Conservation (phyloP, 2,888 invertebrate genomes). For the Pseudococcus jackbeardsleyi region DNA sequence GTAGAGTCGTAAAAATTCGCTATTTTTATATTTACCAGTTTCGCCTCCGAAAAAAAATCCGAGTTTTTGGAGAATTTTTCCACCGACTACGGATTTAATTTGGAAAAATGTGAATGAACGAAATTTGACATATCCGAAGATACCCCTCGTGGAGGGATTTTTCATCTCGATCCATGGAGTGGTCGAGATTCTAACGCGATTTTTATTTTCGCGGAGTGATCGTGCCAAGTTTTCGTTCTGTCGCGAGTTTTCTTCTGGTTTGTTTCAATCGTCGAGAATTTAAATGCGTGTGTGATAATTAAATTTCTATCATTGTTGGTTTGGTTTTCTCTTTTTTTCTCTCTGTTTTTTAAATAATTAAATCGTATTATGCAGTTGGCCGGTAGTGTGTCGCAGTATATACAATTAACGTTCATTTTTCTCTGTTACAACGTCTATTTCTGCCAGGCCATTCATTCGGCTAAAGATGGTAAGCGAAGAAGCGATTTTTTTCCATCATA, state of each 20-base stretch:
- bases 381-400: constrained; percentile 21
- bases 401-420: constrained; percentile 43
- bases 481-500: too few species aligned
- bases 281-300: constrained; percentile 4
- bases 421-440: constrained; percentile 6
- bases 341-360: background rate
- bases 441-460: constrained; percentile 58
- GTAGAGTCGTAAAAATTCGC: background rate
- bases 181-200: background rate
- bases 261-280: background rate
- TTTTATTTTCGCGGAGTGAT: background rate
- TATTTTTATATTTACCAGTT: background rate
- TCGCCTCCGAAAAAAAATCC: too few species aligned
- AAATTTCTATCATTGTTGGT: background rate
- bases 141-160: background rate
- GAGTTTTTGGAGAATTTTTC: too few species aligned
- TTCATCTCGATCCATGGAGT: background rate
- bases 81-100: background rate
- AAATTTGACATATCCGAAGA: background rate
- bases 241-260: background rate
- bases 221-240: background rate
- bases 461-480: constrained; percentile 59
- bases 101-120: background rate
- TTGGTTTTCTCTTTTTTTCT: background rate
- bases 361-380: constrained; percentile 51